Percentiles rank a stretch among this genome's conserved stretches.
phyloP scores from a whole-genome alignment of 2,797 vertebrate species.

The Hydrolagus colliei region DNA sequence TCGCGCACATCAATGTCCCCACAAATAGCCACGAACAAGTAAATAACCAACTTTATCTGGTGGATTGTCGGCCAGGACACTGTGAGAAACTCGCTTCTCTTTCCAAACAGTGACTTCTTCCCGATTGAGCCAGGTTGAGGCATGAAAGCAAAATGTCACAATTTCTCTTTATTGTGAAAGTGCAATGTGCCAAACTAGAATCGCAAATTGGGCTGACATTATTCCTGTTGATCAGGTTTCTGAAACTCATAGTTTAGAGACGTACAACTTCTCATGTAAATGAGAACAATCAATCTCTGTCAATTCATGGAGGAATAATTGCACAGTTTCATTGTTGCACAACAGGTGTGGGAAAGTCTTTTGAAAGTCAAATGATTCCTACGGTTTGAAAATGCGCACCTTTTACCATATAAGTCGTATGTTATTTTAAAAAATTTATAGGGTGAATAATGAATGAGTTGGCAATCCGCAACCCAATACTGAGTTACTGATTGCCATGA shows the following conservation, averaged over 20 bases:
- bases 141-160: no score
- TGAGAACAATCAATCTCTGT: background rate
- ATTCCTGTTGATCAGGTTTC: background rate
- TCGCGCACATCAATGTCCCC: no score
- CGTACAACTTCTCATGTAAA: background rate
- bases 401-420: background rate
- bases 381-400: background rate
- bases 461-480: no score
- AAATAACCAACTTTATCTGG: no score
- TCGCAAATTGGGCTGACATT: background rate
- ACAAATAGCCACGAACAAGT: no score
- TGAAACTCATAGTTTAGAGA: background rate
- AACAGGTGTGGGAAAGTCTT: no score
- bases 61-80: background rate
- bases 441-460: no score
- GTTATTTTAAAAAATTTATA: background rate
- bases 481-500: no score
- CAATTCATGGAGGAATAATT: background rate
- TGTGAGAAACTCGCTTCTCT: background rate
- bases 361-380: background rate
- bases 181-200: background rate
- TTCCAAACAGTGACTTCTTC: background rate
- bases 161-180: no score
- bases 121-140: no score
- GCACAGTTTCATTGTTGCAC: background rate